Conservation (phyloP, 2,113 vertebrate genomes). For the Puffinus mauretanicus region DNA sequence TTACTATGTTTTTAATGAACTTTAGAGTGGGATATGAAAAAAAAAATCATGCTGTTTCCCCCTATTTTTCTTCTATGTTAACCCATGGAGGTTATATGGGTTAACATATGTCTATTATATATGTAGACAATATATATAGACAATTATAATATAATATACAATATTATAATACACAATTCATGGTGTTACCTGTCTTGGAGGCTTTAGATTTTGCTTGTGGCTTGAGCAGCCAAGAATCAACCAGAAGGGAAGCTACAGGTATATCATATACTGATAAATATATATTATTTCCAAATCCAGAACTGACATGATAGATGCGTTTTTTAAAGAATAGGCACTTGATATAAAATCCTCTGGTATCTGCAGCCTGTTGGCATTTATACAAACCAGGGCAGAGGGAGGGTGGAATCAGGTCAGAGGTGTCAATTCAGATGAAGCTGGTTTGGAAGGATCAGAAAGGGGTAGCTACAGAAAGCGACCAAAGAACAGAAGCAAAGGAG, state of each 20-base stretch:
- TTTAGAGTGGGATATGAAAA: background rate
- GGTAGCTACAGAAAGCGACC: background rate
- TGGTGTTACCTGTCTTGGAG: background rate
- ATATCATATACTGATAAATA: background rate
- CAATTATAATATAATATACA: no score
- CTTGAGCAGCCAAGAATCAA: background rate
- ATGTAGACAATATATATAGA: no score
- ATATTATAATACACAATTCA: background rate
- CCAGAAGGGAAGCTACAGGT: background rate
- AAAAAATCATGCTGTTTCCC: background rate
- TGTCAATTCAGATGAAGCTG: background rate
- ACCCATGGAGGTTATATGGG: no score
- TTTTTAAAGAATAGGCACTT: background rate
- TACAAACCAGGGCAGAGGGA: background rate
- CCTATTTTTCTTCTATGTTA: background rate
- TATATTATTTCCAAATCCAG: background rate
- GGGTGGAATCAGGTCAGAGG: background rate
- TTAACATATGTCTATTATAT: no score
- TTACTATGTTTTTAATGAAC: background rate
- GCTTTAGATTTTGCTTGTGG: background rate
- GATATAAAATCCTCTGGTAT: background rate
- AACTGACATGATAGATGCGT: background rate
- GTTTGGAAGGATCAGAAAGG: background rate
- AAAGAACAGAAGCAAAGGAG: background rate
- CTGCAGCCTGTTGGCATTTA: background rate